A percentile compares a stretch with the other conserved stretches of the same genome.
Evolutionary conservation across 2,113 vertebrate genomes (phyloP).

Genomic region (Pithys albifrons): DNA sequence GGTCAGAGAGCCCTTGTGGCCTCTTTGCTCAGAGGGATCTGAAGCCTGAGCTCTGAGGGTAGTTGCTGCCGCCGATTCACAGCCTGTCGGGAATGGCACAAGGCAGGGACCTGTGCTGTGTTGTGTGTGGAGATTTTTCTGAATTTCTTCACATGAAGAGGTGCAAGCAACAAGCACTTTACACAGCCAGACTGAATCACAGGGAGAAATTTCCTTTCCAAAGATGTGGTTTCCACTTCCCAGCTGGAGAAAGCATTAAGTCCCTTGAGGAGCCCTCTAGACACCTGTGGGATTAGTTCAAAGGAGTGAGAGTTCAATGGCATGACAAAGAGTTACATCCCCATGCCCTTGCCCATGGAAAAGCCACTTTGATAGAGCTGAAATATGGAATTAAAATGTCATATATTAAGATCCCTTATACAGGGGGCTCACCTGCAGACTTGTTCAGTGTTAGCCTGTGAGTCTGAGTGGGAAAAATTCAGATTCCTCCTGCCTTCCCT

Average conservation of each 20-base stretch:
- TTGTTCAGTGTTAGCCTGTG: background rate
- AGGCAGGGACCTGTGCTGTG: background rate
- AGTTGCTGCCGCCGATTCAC: background rate
- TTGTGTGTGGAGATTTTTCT: background rate
- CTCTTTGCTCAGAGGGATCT: background rate
- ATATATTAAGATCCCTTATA: background rate
- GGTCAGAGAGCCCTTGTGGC: background rate
- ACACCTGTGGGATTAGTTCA: background rate
- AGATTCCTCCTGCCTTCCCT: background rate
- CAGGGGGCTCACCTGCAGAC: background rate
- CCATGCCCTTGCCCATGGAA: background rate
- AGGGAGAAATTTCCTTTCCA: background rate
- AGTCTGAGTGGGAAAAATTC: background rate
- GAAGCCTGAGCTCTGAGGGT: background rate
- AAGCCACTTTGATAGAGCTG: background rate
- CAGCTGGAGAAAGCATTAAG: background rate
- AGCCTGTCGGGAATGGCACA: rapidly evolving
- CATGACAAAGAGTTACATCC: background rate
- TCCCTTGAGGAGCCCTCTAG: background rate
- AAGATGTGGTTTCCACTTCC: background rate
- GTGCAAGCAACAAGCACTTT: background rate
- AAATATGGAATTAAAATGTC: background rate
- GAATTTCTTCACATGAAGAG: background rate
- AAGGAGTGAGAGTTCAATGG: background rate
- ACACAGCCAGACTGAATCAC: background rate